phyloP scores from a whole-genome alignment of 2,797 vertebrate species.

The Falco columbarius region DNA sequence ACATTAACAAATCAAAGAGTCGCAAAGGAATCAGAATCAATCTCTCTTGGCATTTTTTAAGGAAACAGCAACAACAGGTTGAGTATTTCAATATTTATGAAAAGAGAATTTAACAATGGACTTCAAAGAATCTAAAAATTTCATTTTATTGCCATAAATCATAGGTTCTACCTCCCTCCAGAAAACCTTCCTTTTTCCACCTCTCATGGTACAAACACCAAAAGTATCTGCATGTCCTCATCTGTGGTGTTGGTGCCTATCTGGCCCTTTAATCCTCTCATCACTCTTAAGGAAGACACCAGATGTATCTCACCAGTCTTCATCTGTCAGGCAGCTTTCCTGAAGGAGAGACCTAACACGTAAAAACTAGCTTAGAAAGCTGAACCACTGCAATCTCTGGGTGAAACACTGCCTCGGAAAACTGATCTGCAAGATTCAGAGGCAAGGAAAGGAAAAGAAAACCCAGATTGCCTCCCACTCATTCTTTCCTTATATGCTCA shows the following conservation, averaged over 20 bases:
- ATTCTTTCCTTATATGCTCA: neutral
- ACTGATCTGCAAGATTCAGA: neutral
- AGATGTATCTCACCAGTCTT: neutral
- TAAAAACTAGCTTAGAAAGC: neutral
- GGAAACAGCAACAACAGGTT: neutral
- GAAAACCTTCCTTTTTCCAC: neutral
- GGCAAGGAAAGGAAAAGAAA: neutral
- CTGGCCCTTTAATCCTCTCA: neutral
- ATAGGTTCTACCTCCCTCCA: neutral
- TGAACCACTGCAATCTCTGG: neutral
- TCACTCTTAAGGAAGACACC: neutral
- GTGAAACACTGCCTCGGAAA: neutral
- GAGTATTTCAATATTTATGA: neutral
- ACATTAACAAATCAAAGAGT: neutral
- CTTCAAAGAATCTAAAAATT: neutral
- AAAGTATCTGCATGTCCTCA: accelerated
- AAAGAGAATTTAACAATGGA: neutral
- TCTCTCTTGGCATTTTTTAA: neutral
- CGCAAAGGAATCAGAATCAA: neutral
- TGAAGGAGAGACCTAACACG: neutral
- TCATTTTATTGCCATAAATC: neutral
- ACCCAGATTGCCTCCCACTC: neutral
- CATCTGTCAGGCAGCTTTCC: neutral
- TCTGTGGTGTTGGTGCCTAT: neutral
- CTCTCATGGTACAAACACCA: neutral